Base-by-base conservation (phyloP, 2,888 invertebrate species). In the Linyphia triangularis region DNA sequence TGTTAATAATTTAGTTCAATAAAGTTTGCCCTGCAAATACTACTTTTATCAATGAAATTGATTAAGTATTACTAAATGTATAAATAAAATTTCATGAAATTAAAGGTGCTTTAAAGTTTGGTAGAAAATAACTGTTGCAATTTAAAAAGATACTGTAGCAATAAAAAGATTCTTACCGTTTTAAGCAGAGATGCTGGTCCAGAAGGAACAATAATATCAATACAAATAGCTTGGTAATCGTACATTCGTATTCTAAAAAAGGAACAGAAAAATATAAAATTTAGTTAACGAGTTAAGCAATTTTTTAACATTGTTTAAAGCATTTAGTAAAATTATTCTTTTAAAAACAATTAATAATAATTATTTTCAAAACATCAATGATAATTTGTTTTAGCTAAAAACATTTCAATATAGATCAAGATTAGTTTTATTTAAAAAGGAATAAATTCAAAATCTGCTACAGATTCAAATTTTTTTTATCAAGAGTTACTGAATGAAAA, bases 181-280 rank as follows among this genome's bases (percentile, higher is more conserved):
- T 85, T 88, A 10, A 91, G 70, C 19, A 85, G 69, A 16, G 79
- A 69, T 13, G 90, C 89, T 43, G 91, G 90, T 16, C 90, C 91
- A 33, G 90, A 89, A 3, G 85, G 59, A 5, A 65, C 51, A 9
- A 90, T 92, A 1, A 93, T 92, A 73, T 96, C 95, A 91, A 96
- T 96, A 92, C 97, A 98, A 63, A 96, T 94, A 0, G 97, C 97
- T 93, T 98, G 98, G 92, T 97, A 97, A 92, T 98, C 97, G 91
- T 96, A 96, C 0, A 97, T 96, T 0, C 95, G 95, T 1, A 98
- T 95, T 92, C 96, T 96, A 30, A 26, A 73, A 85, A n/a, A 24
- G 63, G n/a, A 85, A 40, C 63, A 43, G 43, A 28, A 28, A 65
- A 13, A 16, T 24, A 22, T 43, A 26, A 61, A 43, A 43, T 19